Conservation (phyloP, 2,113 vertebrate genomes). For the Spea bombifrons region DNA sequence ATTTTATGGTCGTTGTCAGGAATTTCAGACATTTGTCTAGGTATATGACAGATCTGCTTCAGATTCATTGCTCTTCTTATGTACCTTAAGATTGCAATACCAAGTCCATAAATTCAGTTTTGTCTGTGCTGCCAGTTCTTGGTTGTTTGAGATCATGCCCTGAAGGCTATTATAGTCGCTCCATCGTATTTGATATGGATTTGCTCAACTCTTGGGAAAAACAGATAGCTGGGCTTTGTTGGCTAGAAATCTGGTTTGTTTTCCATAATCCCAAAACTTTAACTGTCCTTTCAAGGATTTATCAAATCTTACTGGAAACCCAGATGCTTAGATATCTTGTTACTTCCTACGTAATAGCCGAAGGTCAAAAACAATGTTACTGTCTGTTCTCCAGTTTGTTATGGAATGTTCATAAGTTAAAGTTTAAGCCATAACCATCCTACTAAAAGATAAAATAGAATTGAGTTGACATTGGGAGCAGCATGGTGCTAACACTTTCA, state of each 20-base stretch:
- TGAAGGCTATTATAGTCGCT: slow-evolving; percentile 49
- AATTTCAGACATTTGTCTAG: slow-evolving; percentile 61
- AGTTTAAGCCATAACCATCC: not conserved
- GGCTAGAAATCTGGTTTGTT: slow-evolving; percentile 58
- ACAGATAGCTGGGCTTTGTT: slow-evolving; percentile 11
- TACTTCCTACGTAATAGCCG: slow-evolving; percentile 52
- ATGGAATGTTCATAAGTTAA: not conserved
- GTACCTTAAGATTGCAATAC: slow-evolving; percentile 74
- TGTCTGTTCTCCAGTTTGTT: not conserved
- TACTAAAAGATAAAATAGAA: not conserved
- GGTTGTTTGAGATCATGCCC: slow-evolving; percentile 49
- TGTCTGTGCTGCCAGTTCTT: slow-evolving; percentile 64
- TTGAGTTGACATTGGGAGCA: not conserved
- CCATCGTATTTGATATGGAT: slow-evolving; percentile 49
- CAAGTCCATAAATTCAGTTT: slow-evolving; percentile 70
- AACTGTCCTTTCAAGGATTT: slow-evolving; percentile 62
- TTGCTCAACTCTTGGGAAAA: slow-evolving; percentile 39
- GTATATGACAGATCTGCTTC: slow-evolving; percentile 61
- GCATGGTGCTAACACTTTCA: too few relatives aligned
- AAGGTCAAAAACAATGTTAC: slow-evolving; percentile 53
- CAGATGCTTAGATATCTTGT: slow-evolving; percentile 55
- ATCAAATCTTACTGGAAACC: slow-evolving; percentile 65
- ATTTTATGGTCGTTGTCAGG: slow-evolving; percentile 70
- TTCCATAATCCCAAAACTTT: slow-evolving; percentile 62
- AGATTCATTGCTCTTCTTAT: slow-evolving; percentile 73